phyloP scores from a whole-genome alignment of 2,113 vertebrate species.

The Lynx canadensis region DNA sequence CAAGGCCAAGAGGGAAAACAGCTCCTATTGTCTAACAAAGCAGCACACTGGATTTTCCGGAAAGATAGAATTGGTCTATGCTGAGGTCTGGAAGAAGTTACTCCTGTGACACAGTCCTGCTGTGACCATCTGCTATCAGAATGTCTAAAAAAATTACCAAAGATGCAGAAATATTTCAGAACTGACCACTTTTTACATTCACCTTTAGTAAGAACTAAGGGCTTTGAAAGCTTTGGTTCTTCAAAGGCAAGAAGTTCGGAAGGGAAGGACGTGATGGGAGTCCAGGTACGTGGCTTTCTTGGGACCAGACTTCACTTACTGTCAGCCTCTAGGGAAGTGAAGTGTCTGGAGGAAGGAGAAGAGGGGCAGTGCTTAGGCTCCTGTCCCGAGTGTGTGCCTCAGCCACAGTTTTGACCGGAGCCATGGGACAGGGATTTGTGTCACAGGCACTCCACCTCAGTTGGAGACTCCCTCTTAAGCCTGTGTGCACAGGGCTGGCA shows the following conservation, averaged over 20 bases:
- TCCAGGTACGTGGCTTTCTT: not conserved
- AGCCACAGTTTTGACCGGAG: not conserved
- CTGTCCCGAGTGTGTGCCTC: not conserved
- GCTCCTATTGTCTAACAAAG: not conserved
- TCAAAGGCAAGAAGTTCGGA: not conserved
- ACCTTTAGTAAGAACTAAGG: not conserved
- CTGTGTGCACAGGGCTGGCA: too few relatives aligned
- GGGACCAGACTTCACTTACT: not conserved
- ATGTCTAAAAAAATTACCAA: not conserved
- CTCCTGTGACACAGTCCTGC: not conserved
- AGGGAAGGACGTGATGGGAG: not conserved
- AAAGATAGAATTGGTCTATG: not conserved
- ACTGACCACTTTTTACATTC: not conserved
- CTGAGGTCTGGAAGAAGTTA: not conserved
- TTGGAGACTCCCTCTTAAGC: not conserved
- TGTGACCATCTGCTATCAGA: not conserved
- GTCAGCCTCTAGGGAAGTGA: not conserved
- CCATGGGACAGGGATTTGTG: not conserved
- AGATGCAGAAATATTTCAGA: not conserved
- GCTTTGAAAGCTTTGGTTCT: not conserved
- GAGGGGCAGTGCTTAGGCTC: accelerated
- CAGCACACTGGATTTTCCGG: not conserved
- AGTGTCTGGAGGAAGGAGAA: not conserved
- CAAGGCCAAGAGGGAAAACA: not conserved
- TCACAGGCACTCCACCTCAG: too few relatives aligned